Evolutionary conservation across 2,113 vertebrate genomes (phyloP).

Genomic region (Mobula birostris): DNA sequence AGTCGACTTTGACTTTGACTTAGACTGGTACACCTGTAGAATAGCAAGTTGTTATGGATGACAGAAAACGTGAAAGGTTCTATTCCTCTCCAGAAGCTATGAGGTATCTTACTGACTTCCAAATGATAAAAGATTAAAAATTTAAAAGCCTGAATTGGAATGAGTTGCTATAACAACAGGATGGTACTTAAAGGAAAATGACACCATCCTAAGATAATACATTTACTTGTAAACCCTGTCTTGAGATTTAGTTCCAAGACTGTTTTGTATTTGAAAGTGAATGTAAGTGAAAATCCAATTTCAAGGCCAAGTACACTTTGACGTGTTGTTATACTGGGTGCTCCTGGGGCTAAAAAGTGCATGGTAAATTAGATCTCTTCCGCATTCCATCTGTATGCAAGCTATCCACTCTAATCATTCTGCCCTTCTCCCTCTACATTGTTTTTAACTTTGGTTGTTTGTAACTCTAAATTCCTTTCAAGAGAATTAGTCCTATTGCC

Average conservation of each 20-base stretch:
- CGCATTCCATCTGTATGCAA: background rate
- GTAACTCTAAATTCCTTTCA: too few species aligned
- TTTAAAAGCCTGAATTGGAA: background rate
- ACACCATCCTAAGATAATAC: background rate
- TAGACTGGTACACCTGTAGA: too few species aligned
- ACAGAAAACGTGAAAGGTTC: background rate
- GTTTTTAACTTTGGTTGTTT: too few species aligned
- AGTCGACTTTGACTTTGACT: too few species aligned
- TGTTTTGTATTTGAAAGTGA: background rate
- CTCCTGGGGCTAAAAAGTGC: background rate
- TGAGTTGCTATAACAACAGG: background rate
- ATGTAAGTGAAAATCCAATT: conserved; percentile 10
- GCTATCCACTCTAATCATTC: background rate
- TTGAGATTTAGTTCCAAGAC: conserved; percentile 4
- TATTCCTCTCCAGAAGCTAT: background rate
- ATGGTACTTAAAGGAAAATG: background rate
- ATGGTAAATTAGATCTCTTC: background rate
- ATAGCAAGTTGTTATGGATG: background rate
- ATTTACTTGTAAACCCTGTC: background rate
- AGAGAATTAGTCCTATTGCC: too few species aligned
- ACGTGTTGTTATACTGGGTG: background rate
- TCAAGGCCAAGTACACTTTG: background rate
- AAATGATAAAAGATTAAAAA: background rate
- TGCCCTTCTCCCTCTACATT: background rate
- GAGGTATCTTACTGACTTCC: background rate